A percentile compares a stretch with the other conserved stretches of the same genome.
phyloP scores from a whole-genome alignment of 2,888 invertebrate genomes.

The Thymelicus sylvestris region DNA sequence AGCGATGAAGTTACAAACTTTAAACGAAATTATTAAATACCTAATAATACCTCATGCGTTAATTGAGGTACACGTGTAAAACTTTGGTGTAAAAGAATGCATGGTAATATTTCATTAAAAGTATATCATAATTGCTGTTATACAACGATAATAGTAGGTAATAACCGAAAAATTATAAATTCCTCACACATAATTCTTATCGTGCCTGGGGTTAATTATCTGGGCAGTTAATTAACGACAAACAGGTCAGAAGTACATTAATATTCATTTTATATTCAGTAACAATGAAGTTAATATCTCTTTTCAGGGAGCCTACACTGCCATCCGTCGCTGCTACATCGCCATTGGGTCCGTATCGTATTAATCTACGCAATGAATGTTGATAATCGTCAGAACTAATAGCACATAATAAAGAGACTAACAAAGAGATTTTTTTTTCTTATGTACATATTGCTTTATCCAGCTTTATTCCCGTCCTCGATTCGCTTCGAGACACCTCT shows the following conservation, averaged over 20 bases:
- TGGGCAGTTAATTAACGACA: constrained; percentile 49
- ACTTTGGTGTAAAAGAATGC: constrained; percentile 18
- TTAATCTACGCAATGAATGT: background rate
- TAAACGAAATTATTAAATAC: constrained; percentile 22
- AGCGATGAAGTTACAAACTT: constrained; percentile 19
- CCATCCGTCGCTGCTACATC: background rate
- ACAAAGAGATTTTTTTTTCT: background rate
- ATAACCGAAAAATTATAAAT: constrained; percentile 46
- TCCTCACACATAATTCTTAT: constrained; percentile 42
- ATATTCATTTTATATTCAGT: constrained; percentile 32
- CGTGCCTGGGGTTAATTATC: constrained; percentile 49
- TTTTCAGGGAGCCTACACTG: background rate
- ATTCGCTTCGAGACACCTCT: too few species aligned
- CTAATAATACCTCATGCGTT: constrained; percentile 24
- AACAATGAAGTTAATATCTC: constrained; percentile 11
- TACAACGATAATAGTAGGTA: constrained; percentile 24
- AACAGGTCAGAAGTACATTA: constrained; percentile 41
- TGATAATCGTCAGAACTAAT: background rate
- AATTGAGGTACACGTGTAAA: constrained; percentile 23
- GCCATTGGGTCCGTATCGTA: background rate
- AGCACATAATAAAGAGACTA: background rate
- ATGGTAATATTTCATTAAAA: too few species aligned
- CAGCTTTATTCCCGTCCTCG: too few species aligned
- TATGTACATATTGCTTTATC: too few species aligned
- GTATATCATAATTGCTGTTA: background rate